Evolutionary conservation across 2,797 vertebrate species (phyloP), one percentile per base, ranked within the genome.

Genomic region (Lemur catta): DNA sequence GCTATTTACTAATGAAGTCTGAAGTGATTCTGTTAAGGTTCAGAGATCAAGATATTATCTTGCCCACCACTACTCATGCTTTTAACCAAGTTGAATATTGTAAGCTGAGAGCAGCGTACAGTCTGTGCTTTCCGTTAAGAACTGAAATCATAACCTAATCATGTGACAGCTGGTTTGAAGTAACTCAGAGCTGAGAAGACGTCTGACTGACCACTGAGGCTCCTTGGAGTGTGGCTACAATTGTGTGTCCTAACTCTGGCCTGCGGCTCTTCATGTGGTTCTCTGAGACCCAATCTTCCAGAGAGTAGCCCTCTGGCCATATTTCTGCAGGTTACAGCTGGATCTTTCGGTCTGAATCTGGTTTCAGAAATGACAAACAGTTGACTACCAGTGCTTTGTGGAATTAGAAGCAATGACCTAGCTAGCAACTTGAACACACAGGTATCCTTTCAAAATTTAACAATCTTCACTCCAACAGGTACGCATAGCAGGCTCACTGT

Each of bases 361-460:
- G 86, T 90, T 92, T 95, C 84, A 95, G 67, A 93, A 95, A 69
- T 38, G 71, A 93, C 71, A 81, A 95, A 90, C 48, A 46, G 33
- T 93, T 94, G 94, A 82, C 76, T 78, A 52, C 17, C 3, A 59
- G 50, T 79, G 30, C 33, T 95, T 82, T 94, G 86, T 75, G 33
- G 93, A 94, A 75, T 86, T 65, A 65, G 86, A 95, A 97, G n/a
- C 76, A 89, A 69, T 89, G 89, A 85, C 84, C 91, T 87, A 52
- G 85, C 84, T 89, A 55, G 28, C 50, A 76, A 82, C 15, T 71
- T 95, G 63, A 43, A 69, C 63, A 82, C 46, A 84, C 11, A 48
- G 4, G 59, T 82, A 57, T 57, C 41, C 14, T 82, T 96, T 69
- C 65, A 81, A 89, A 78, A 81, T 61, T 65, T 55, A 91, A 81